Evolutionary conservation across 2,888 invertebrate genomes (phyloP).

Genomic region (Pollenia amentaria): DNA sequence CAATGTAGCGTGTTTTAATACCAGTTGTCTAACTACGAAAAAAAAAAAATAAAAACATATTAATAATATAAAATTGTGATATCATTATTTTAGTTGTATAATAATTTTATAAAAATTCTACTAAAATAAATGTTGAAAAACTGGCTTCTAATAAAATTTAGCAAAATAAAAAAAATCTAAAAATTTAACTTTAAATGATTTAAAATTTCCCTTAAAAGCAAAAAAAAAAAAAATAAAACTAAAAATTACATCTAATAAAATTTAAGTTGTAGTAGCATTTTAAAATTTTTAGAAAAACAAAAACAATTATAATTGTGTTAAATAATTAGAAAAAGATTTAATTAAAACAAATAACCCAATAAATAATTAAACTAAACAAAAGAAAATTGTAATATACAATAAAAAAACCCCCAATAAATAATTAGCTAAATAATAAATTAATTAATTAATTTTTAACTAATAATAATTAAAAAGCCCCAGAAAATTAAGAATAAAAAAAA

Average conservation of each 20-base stretch:
- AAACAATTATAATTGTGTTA: conserved; percentile 25
- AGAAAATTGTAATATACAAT: conserved; percentile 35
- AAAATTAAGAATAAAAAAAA: conserved; percentile 3
- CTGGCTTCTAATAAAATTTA: conserved; percentile 32
- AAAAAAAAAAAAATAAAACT: background rate
- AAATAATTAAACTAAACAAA: conserved; percentile 2
- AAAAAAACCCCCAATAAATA: background rate
- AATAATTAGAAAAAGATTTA: conserved; percentile 35
- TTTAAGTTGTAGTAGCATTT: conserved; percentile 51
- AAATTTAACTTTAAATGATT: conserved; percentile 19
- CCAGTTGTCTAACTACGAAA: conserved; percentile 31
- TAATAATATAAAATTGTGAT: conserved; percentile 70
- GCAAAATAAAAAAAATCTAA: background rate
- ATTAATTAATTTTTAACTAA: conserved; percentile 1
- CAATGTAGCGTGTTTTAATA: conserved; percentile 51
- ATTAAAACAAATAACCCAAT: conserved; percentile 16
- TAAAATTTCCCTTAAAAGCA: conserved; percentile 16
- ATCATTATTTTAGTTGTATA: conserved; percentile 71
- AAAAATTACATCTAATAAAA: conserved; percentile 10
- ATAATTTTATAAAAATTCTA: conserved; percentile 53
- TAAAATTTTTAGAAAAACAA: conserved; percentile 8
- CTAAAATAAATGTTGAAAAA: conserved; percentile 48
- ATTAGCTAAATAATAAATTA: conserved; percentile 35
- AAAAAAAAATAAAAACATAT: conserved; percentile 19
- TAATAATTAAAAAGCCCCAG: conserved; percentile 12